A percentile compares a stretch with the other conserved stretches of the same genome.
These are phyloP conservation scores for Drosophila phalerata DNA, from an alignment of 2,888 invertebrate genomes.

Conservation along the genomic window DNA sequence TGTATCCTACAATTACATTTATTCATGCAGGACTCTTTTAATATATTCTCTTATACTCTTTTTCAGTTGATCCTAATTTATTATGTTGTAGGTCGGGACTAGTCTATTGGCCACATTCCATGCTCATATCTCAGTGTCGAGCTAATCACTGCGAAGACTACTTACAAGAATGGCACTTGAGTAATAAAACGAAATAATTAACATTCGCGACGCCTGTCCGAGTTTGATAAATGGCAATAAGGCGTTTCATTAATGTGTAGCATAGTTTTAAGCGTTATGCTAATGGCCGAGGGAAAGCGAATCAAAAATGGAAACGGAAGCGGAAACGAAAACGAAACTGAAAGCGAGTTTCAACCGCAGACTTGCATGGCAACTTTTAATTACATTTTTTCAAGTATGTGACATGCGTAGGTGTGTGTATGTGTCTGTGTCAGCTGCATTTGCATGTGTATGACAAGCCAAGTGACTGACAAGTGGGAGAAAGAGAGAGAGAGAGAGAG, in stretches of 20 bases:
- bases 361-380: slow-evolving; percentile 77
- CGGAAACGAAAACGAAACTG: slow-evolving; percentile 43
- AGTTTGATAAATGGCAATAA: slow-evolving; percentile 72
- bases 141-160: slow-evolving; percentile 52
- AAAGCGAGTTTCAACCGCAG: slow-evolving; percentile 67
- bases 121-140: slow-evolving; percentile 65
- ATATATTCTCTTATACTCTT: background rate
- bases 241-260: slow-evolving; percentile 64
- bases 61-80: slow-evolving; percentile 16
- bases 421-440: slow-evolving; percentile 49
- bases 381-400: slow-evolving; percentile 67
- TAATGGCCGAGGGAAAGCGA: slow-evolving; percentile 54
- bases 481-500: slow-evolving; percentile 1
- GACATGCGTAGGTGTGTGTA: slow-evolving; percentile 22
- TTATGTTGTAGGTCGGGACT: background rate
- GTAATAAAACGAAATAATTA: slow-evolving; percentile 78
- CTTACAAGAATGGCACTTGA: slow-evolving; percentile 2
- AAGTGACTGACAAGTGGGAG: slow-evolving; percentile 44
- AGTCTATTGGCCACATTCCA: slow-evolving; percentile 49
- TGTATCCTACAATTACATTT: too few species aligned
- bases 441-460: slow-evolving; percentile 61
- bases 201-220: slow-evolving; percentile 58
- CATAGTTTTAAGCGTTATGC: slow-evolving; percentile 73
- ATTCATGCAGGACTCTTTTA: too few species aligned
- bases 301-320: slow-evolving; percentile 26